Evolutionary conservation across 2,888 invertebrate genomes (phyloP).

Genomic region (Drosophila anomalata): DNA sequence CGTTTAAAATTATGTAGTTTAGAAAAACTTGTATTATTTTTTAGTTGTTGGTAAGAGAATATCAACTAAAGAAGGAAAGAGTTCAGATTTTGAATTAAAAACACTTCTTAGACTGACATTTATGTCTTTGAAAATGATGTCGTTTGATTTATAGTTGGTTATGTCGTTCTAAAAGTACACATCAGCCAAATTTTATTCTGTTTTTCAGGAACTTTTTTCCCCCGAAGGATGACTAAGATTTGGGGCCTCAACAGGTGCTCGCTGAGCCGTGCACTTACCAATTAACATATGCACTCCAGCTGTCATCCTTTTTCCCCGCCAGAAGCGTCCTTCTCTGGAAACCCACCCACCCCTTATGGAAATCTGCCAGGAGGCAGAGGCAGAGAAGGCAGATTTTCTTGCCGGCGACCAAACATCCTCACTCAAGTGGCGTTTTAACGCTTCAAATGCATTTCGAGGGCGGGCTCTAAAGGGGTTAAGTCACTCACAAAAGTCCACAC

Average conservation of each 20-base stretch:
- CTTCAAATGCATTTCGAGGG: slow-evolving; percentile 63
- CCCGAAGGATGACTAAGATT: neutral
- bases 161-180: neutral
- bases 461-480: slow-evolving; percentile 52
- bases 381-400: slow-evolving; percentile 20
- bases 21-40: too few species aligned
- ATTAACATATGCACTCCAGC: slow-evolving; percentile 45
- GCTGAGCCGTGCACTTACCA: slow-evolving; percentile 39
- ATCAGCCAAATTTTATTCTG: neutral
- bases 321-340: neutral
- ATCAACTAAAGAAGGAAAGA: too few species aligned
- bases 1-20: too few species aligned
- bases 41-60: too few species aligned
- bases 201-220: neutral
- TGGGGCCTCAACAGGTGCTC: slow-evolving; percentile 41
- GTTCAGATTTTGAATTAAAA: too few species aligned
- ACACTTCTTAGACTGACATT: too few species aligned
- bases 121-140: neutral
- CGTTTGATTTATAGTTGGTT: too few species aligned
- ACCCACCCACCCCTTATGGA: neutral
- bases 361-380: neutral
- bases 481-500: slow-evolving; percentile 23
- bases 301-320: neutral
- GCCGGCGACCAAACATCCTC: slow-evolving; percentile 32
- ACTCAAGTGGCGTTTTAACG: slow-evolving; percentile 71